A percentile compares a stretch with the other conserved stretches of the same genome.
Conservation (phyloP, 2,113 vertebrate species). For the Tretioscincus oriximinensis region DNA sequence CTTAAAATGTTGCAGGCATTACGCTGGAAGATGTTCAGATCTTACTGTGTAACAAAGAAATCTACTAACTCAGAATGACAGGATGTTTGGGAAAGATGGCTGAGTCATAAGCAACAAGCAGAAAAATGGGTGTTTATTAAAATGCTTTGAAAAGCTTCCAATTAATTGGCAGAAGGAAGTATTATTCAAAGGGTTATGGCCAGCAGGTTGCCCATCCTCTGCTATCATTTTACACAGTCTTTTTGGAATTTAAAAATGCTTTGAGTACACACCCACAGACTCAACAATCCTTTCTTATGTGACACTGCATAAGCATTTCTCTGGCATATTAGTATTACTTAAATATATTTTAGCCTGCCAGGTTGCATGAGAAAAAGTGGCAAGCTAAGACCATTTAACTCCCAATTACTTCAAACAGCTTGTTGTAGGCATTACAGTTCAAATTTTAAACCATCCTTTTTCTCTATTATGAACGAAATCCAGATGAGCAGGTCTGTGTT, state of each 20-base stretch:
- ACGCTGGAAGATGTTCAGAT: neutral
- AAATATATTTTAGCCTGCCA: neutral
- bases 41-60: neutral
- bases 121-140: neutral
- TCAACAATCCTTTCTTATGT: neutral
- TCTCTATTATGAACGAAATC: neutral
- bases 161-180: neutral
- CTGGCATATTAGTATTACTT: neutral
- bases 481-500: neutral
- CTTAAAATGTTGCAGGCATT: neutral
- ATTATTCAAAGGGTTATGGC: neutral
- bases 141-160: neutral
- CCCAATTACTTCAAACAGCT: neutral
- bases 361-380: neutral
- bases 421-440: neutral
- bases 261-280: neutral
- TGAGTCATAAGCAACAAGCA: neutral
- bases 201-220: neutral
- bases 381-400: neutral
- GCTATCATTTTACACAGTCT: neutral
- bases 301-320: neutral
- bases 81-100: neutral
- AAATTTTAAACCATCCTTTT: neutral
- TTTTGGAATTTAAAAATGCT: neutral
- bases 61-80: neutral